phyloP scores from a whole-genome alignment of 37 sponge, comb jelly and placozoan species.

The Bolinopsis microptera region DNA sequence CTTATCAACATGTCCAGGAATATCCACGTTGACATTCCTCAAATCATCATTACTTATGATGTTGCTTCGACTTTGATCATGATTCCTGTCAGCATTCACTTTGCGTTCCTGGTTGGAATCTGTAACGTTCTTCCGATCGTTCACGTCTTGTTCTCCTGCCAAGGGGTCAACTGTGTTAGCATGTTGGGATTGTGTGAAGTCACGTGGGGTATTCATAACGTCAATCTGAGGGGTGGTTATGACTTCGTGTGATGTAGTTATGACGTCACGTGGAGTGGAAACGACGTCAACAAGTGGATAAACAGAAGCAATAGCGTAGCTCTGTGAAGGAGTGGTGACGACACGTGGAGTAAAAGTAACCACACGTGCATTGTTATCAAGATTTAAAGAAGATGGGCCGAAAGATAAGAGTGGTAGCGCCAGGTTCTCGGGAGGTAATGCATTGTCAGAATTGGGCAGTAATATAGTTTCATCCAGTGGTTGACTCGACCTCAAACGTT shows the following conservation, averaged over 20 bases:
- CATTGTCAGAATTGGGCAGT: background rate
- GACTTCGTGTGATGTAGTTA: too few species aligned
- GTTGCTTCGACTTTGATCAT: background rate
- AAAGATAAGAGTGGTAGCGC: background rate
- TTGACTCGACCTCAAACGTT: background rate
- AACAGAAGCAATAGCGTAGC: background rate
- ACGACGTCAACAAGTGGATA: background rate
- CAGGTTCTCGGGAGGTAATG: too few species aligned
- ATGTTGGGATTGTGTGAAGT: too few species aligned
- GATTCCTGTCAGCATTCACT: background rate
- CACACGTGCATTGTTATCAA: background rate
- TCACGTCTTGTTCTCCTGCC: background rate
- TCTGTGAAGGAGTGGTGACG: background rate
- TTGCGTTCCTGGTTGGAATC: background rate
- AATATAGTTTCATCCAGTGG: background rate
- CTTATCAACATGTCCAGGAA: background rate
- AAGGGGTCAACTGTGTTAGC: too few species aligned
- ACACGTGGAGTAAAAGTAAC: background rate
- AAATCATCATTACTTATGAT: background rate
- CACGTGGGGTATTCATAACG: background rate
- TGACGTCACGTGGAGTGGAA: too few species aligned
- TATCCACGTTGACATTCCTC: background rate
- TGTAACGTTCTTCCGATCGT: background rate
- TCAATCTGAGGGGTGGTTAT: background rate
- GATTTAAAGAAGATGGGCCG: background rate